phyloP scores from a whole-genome alignment of 2,113 vertebrate genomes.

The Coregonus clupeaformis region DNA sequence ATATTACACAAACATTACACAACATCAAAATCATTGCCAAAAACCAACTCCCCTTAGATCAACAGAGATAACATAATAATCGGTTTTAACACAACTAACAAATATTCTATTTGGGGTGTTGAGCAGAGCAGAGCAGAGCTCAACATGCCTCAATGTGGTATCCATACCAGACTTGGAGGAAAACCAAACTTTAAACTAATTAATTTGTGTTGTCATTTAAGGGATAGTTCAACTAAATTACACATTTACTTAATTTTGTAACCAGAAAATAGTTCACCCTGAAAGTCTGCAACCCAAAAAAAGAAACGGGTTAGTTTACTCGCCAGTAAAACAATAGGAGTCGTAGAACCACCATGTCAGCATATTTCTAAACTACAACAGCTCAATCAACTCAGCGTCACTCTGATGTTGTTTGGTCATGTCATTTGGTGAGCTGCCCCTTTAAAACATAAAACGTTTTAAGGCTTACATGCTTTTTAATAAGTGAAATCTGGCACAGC shows the following conservation, averaged over 20 bases:
- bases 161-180: background rate
- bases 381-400: background rate
- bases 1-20: too few species aligned
- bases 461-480: background rate
- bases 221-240: too few species aligned
- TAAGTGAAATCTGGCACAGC: background rate
- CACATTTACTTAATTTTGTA: too few species aligned
- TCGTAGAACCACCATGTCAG: too few species aligned
- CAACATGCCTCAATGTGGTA: background rate
- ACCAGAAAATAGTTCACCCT: too few species aligned
- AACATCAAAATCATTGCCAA: background rate
- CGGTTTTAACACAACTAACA: background rate
- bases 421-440: conserved; percentile 7
- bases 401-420: background rate
- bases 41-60: background rate
- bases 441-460: background rate
- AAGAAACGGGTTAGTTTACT: too few species aligned
- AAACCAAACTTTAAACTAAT: background rate
- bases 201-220: too few species aligned
- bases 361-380: too few species aligned
- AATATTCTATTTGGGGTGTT: background rate
- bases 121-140: background rate
- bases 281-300: too few species aligned
- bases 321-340: too few species aligned
- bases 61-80: background rate